Base-by-base conservation (phyloP, 2,113 vertebrate species). In the Octodon degus region DNA sequence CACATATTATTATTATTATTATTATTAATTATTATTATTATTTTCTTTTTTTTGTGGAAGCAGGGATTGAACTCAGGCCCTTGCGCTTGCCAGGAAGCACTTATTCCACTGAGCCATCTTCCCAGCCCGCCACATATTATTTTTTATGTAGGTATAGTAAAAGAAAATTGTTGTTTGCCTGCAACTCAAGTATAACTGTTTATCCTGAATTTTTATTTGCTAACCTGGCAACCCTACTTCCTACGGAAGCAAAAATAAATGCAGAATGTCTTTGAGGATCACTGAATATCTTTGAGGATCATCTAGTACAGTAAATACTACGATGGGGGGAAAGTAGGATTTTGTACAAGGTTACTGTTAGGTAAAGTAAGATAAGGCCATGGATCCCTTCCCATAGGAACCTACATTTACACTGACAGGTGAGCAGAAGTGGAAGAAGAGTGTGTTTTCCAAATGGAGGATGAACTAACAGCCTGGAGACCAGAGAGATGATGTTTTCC, bases 291-390 rank as follows among this genome's bases (percentile, higher is more conserved):
- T 79, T n/a, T 83, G 55, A 74, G 16, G n/a, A 37, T 82, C 65
- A 58, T n/a, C 40, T 9, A 37, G 3, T 74, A 11, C 14, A 70
- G 43, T 22, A 30, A 60, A 13, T 13, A 63, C 40, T 34, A 3
- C 6, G 34, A 37, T 4, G 3, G 20, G 40, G 4, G 25, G 27
- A 5, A 11, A 22, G 1, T 32, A 70, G 0, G 1, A 34, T 40
- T 6, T 81, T 40, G 17, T 17, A 58, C 9, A 65, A 25, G 2
- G 43, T 24, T 37, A 58, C 30, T 14, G 37, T 60, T 86, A 67
- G n/a, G 37, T 16, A 9, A 62, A 40, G n/a, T 1, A 3, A 14
- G 17, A 7, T 47, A 65, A 32, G 13, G 17, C 65, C 68, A 27
- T 79, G 50, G 53, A 32, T 5, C 25, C 60, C 34, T 82, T 87